phyloP scores from a whole-genome alignment of 2,113 vertebrate genomes.

The Spermophilus dauricus region DNA sequence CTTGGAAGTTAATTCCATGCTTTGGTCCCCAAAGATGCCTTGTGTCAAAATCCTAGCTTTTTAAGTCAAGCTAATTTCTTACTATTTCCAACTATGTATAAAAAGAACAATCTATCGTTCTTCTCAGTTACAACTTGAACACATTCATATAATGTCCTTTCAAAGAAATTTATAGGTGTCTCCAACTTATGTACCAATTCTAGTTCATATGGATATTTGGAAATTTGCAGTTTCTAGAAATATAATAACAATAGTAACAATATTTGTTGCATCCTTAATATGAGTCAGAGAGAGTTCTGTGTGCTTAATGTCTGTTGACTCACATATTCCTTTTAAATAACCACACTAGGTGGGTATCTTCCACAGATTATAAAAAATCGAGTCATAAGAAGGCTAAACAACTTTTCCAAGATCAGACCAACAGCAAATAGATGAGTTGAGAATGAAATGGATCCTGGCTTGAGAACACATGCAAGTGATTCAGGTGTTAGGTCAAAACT shows the following conservation, averaged over 20 bases:
- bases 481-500: background rate
- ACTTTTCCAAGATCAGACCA: background rate
- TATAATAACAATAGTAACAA: background rate
- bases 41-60: background rate
- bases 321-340: background rate
- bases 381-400: background rate
- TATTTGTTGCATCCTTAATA: background rate
- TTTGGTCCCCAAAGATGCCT: background rate
- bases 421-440: background rate
- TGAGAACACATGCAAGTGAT: background rate
- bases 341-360: background rate
- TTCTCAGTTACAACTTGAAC: background rate
- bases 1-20: background rate
- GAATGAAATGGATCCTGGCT: background rate
- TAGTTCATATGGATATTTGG: background rate
- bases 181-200: background rate
- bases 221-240: slow-evolving; percentile 42
- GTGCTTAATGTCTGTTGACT: background rate
- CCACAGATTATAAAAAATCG: background rate
- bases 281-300: background rate
- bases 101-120: background rate
- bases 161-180: background rate
- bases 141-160: background rate
- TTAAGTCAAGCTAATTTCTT: background rate
- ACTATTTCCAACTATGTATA: background rate